Conservation (phyloP, 1,140 invertebrate genomes). For the Drosophila trapezifrons region DNA sequence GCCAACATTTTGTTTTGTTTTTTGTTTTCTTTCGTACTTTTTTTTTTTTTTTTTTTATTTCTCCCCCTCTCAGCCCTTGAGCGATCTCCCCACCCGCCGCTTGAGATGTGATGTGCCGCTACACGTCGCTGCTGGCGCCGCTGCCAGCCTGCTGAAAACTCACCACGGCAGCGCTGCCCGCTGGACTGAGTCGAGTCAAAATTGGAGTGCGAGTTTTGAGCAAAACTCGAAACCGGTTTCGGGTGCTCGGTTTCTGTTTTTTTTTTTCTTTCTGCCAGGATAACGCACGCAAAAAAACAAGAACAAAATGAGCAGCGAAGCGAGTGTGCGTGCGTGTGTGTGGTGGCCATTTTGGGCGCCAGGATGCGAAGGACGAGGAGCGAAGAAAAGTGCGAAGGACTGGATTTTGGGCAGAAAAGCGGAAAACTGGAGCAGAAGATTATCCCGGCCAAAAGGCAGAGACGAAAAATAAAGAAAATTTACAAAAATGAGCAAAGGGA, state of each 20-base stretch:
- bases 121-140: conserved; percentile 4
- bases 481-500: background rate
- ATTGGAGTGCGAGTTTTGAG: conserved; percentile 1
- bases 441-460: background rate
- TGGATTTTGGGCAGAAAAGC: background rate
- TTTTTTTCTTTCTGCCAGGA: conserved; percentile 3
- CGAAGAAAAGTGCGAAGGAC: background rate
- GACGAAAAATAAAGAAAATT: background rate
- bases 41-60: conserved; percentile 3
- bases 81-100: conserved; percentile 16
- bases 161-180: conserved; percentile 65
- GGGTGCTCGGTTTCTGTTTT: background rate
- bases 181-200: conserved; percentile 2
- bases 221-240: background rate
- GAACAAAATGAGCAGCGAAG: conserved; percentile 22
- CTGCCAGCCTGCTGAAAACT: conserved; percentile 20
- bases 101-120: conserved; percentile 2
- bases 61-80: background rate
- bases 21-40: background rate
- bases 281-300: conserved; percentile 11
- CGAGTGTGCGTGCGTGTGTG: conserved; percentile 7
- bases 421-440: conserved; percentile 14
- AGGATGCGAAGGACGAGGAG: conserved; percentile 8
- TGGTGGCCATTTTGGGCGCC: conserved; percentile 40
- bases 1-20: background rate